Evolutionary conservation across 2,888 invertebrate genomes (phyloP).

Genomic region (Caenorhabditis becei): DNA sequence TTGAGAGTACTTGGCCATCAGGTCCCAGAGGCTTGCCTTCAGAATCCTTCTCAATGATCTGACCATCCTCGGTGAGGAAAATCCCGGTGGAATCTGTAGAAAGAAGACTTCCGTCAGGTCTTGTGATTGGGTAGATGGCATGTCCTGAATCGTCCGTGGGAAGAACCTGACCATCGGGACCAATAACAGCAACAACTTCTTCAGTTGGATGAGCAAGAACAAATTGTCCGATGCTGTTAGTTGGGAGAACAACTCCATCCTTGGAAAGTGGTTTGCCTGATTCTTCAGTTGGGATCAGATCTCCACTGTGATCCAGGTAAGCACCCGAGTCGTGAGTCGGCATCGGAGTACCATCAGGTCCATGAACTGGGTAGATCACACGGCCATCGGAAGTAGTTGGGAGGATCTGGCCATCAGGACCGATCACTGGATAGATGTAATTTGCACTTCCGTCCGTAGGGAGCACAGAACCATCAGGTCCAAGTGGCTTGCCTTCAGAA

Average conservation of each 20-base stretch:
- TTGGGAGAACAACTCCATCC: slow-evolving; percentile 22
- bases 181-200: slow-evolving; percentile 7
- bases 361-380: slow-evolving; percentile 17
- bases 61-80: slow-evolving; percentile 59
- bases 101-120: slow-evolving; percentile 64
- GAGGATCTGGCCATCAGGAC: slow-evolving; percentile 17
- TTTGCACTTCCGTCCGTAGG: neutral
- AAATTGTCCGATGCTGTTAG: slow-evolving; percentile 54
- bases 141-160: slow-evolving; percentile 47
- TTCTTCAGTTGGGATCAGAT: slow-evolving; percentile 60
- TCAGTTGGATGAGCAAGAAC: slow-evolving; percentile 59
- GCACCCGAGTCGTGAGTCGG: slow-evolving; percentile 46
- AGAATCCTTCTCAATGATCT: slow-evolving; percentile 56
- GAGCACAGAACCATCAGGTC: slow-evolving; percentile 36
- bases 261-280: slow-evolving; percentile 37
- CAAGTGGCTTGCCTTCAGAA: slow-evolving; percentile 57
- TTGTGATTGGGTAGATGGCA: slow-evolving; percentile 52
- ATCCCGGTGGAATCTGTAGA: slow-evolving; percentile 67
- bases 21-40: slow-evolving; percentile 63
- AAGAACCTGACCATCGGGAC: neutral
- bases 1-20: slow-evolving; percentile 64
- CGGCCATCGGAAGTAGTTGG: slow-evolving; percentile 7
- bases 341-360: slow-evolving; percentile 30
- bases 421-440: neutral
- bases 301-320: slow-evolving; percentile 50